Percentiles rank a stretch among this genome's conserved stretches.
Conservation (phyloP, 2,888 invertebrate genomes). For the Deilephila elpenor region DNA sequence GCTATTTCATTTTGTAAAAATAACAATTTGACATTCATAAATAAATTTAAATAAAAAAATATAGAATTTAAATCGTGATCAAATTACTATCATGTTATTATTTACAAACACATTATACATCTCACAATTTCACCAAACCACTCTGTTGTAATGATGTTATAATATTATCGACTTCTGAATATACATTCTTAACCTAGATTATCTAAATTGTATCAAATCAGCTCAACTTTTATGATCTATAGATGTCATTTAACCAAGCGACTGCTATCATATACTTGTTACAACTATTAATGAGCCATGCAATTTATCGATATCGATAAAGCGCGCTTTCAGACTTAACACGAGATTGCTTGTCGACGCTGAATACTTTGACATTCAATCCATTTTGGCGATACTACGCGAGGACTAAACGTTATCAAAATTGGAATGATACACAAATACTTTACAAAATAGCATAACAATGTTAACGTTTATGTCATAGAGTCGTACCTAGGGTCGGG, state of each 20-base stretch:
- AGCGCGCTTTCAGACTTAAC: conserved; percentile 25
- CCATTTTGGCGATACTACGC: conserved; percentile 18
- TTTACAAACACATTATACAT: conserved; percentile 19
- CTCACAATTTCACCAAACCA: conserved; percentile 2
- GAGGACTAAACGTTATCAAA: conserved; percentile 17
- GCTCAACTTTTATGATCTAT: conserved; percentile 6
- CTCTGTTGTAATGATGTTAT: conserved; percentile 15
- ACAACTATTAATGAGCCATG: conserved; percentile 13
- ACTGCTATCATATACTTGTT: conserved; percentile 3
- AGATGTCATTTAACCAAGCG: conserved; percentile 7
- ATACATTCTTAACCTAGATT: conserved; percentile 20
- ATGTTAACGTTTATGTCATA: conserved; percentile 73
- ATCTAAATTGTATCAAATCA: conserved; percentile 14
- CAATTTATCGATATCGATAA: conserved; percentile 22
- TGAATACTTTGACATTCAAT: conserved; percentile 11
- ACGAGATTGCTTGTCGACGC: conserved; percentile 22
- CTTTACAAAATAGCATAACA: background rate
- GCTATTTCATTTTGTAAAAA: background rate
- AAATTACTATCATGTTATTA: conserved; percentile 16
- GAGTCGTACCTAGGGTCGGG: conserved; percentile 82
- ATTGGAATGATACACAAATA: conserved; percentile 37
- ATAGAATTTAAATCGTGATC: background rate
- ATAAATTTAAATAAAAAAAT: conserved; percentile 18
- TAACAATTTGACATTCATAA: background rate
- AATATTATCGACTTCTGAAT: conserved; percentile 16